These are phyloP conservation scores for Anticlea derivata DNA, from an alignment of 2,888 invertebrate species.

Conservation along the genomic window DNA sequence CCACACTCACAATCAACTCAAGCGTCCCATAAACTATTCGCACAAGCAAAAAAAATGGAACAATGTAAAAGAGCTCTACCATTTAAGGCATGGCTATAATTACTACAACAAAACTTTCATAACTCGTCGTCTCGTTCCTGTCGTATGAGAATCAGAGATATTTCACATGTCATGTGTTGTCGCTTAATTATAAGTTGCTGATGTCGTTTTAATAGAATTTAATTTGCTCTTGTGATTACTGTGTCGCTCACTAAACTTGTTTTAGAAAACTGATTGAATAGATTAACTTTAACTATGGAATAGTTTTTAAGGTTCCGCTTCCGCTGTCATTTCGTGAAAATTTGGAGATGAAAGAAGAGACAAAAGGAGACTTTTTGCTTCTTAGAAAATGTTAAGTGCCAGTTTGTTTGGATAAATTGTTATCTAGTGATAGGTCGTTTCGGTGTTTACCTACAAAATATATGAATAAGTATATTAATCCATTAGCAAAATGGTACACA, in stretches of 20 bases:
- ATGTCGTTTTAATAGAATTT: slow-evolving; percentile 77
- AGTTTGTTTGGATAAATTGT: too few species aligned
- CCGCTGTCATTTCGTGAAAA: too few species aligned
- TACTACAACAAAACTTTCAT: slow-evolving; percentile 74
- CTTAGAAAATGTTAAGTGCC: too few species aligned
- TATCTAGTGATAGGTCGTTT: too few species aligned
- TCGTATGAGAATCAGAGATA: slow-evolving; percentile 76
- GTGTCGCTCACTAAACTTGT: slow-evolving; percentile 50
- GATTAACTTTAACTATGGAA: too few species aligned
- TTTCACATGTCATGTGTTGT: slow-evolving; percentile 67
- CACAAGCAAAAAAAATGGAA: slow-evolving; percentile 23
- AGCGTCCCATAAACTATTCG: slow-evolving; percentile 12
- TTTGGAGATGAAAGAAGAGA: too few species aligned
- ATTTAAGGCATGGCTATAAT: slow-evolving; percentile 57
- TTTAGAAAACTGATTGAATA: slow-evolving; percentile 24
- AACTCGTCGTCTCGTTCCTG: slow-evolving; percentile 49
- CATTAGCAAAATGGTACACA: too few species aligned
- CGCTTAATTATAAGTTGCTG: slow-evolving; percentile 70
- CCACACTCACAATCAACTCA: slow-evolving; percentile 5
- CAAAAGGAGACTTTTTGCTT: too few species aligned
- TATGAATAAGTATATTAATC: too few species aligned
- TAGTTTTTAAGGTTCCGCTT: not conserved
- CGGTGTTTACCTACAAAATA: too few species aligned
- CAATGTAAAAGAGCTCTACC: slow-evolving; percentile 42
- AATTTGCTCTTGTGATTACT: slow-evolving; percentile 58